Conservation (phyloP, 2,113 vertebrate species). For the Ophiodon elongatus region DNA sequence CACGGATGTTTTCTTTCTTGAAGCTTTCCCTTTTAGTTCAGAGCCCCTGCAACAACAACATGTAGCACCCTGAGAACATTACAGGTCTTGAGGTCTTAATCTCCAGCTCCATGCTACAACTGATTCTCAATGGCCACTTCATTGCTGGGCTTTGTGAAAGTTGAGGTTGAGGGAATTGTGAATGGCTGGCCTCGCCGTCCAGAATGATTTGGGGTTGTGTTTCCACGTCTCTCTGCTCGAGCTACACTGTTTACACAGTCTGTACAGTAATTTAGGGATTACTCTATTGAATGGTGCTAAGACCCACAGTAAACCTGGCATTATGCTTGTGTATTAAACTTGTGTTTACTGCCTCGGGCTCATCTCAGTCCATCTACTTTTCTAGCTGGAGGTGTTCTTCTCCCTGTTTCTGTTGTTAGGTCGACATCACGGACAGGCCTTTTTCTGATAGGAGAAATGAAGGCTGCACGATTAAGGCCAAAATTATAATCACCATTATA, state of each 20-base stretch:
- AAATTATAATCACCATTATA: no score
- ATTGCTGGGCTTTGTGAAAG: constrained; percentile 15
- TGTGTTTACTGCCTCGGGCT: constrained; percentile 13
- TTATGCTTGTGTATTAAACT: constrained; percentile 2
- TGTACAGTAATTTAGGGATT: not conserved
- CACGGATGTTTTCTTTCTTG: constrained; percentile 4
- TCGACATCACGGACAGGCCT: constrained; percentile 28
- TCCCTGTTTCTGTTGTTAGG: not conserved
- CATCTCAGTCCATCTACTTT: constrained; percentile 22
- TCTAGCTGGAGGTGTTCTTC: not conserved
- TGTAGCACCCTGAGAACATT: not conserved
- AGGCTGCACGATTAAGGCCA: no score
- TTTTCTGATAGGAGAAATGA: not conserved
- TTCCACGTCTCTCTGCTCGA: not conserved
- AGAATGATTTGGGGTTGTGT: not conserved
- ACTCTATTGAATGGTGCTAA: constrained; percentile 15
- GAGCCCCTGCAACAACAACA: not conserved
- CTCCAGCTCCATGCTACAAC: constrained; percentile 10
- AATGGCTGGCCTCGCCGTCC: constrained; percentile 4
- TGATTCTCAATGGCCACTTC: constrained; percentile 30
- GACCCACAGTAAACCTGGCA: not conserved
- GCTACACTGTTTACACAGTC: not conserved
- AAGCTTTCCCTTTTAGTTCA: not conserved
- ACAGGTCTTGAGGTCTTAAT: constrained; percentile 9
- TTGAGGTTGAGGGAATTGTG: not conserved